A percentile compares a stretch with the other conserved stretches of the same genome.
Evolutionary conservation across 2,113 vertebrate species (phyloP).

Genomic region (Sphaerodactylus townsendi): DNA sequence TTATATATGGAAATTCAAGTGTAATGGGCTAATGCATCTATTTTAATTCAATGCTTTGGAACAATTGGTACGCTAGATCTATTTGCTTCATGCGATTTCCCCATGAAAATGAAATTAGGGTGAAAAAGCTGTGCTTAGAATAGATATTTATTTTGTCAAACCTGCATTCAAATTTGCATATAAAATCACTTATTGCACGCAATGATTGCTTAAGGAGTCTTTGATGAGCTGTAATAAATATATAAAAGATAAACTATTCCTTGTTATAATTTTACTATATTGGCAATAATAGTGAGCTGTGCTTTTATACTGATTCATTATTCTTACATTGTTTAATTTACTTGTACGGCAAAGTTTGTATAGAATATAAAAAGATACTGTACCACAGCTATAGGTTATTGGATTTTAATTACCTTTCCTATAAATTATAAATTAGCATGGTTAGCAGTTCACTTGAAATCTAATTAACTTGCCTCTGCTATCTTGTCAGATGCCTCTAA

Average conservation of each 20-base stretch:
- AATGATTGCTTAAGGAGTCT: conserved; percentile 15
- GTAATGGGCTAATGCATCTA: neutral
- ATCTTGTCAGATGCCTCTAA: conserved; percentile 58
- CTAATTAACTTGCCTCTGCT: conserved; percentile 74
- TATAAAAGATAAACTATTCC: conserved; percentile 49
- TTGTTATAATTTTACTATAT: conserved; percentile 48
- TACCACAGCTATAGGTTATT: conserved; percentile 54
- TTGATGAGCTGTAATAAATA: neutral
- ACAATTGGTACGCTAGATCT: neutral
- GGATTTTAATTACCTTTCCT: conserved; percentile 75
- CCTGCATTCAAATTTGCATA: conserved; percentile 13
- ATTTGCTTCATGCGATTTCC: conserved; percentile 26
- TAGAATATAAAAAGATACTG: conserved; percentile 63
- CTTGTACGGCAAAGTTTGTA: conserved; percentile 61
- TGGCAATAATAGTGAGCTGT: conserved; percentile 54
- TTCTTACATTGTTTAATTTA: conserved; percentile 64
- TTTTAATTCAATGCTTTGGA: neutral
- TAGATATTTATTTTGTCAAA: conserved; percentile 22
- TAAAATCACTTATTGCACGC: conserved; percentile 23
- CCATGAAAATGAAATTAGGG: conserved; percentile 35
- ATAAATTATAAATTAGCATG: conserved; percentile 77
- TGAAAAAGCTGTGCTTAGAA: conserved; percentile 40
- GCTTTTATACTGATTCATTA: conserved; percentile 60
- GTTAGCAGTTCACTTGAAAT: conserved; percentile 71
- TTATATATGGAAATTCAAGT: neutral